Percentiles rank a stretch among this genome's conserved stretches.
Conservation (phyloP, 2,888 invertebrate genomes). For the Pelosia muscerda region DNA sequence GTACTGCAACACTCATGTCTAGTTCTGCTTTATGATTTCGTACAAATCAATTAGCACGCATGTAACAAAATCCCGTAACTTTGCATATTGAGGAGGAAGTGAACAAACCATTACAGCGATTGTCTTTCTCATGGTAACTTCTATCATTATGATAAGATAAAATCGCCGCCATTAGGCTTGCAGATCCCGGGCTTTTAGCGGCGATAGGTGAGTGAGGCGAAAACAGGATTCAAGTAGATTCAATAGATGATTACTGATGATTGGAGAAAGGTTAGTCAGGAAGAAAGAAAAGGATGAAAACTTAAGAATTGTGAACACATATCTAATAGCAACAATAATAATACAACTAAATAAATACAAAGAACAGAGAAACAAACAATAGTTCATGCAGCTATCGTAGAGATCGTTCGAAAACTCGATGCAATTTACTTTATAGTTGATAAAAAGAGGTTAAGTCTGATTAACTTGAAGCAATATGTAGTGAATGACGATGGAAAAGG, state of each 20-base stretch:
- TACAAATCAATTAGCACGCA: constrained; percentile 12
- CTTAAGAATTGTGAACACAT: too few relatives aligned
- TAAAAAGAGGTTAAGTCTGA: too few relatives aligned
- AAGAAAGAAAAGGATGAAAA: too few relatives aligned
- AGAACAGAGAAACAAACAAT: too few relatives aligned
- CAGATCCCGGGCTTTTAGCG: not conserved
- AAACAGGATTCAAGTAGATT: not conserved
- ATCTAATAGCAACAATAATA: too few relatives aligned
- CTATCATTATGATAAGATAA: not conserved
- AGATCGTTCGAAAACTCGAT: too few relatives aligned
- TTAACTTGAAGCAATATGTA: too few relatives aligned
- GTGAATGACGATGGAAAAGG: too few relatives aligned
- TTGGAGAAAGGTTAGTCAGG: too few relatives aligned
- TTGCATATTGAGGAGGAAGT: constrained; percentile 1
- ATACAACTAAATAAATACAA: too few relatives aligned
- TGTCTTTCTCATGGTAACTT: not conserved
- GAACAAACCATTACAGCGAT: not conserved
- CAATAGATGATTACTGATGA: not conserved
- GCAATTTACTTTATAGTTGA: too few relatives aligned
- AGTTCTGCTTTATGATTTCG: constrained; percentile 11
- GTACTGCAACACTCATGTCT: not conserved
- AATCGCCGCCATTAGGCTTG: not conserved
- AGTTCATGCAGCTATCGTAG: too few relatives aligned
- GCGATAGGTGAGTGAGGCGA: not conserved
- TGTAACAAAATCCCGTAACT: constrained; percentile 16